phyloP scores from a whole-genome alignment of 2,888 invertebrate species.

The Atethmia centrago region DNA sequence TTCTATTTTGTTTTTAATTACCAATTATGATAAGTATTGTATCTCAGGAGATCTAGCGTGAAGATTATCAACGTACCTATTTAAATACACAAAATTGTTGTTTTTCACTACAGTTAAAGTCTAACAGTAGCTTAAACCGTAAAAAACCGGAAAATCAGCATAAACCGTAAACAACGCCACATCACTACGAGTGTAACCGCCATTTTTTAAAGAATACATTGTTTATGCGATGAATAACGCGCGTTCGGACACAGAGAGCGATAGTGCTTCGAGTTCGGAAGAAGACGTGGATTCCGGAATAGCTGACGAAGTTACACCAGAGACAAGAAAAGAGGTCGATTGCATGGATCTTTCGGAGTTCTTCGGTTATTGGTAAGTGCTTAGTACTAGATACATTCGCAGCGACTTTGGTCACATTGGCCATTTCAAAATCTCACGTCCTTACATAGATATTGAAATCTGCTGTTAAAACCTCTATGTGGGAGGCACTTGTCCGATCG shows the following conservation, averaged over 20 bases:
- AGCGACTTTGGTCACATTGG: too few species aligned
- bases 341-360: constrained; percentile 87
- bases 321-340: constrained; percentile 73
- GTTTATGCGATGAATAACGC: constrained; percentile 74
- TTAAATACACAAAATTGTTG: background rate
- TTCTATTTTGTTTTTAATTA: too few species aligned
- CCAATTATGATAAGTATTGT: too few species aligned
- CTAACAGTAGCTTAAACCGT: background rate
- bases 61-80: background rate
- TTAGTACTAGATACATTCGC: too few species aligned
- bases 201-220: constrained; percentile 23
- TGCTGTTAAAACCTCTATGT: too few species aligned
- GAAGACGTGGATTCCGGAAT: constrained; percentile 87
- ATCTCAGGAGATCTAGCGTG: background rate
- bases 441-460: too few species aligned
- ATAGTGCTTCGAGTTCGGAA: constrained; percentile 78
- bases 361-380: constrained; percentile 85
- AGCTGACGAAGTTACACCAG: constrained; percentile 77
- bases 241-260: constrained; percentile 73
- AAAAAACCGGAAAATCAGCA: background rate
- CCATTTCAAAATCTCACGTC: too few species aligned
- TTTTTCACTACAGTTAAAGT: background rate
- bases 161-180: constrained; percentile 31
- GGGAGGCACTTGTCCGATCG: too few species aligned
- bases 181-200: constrained; percentile 31